Percentiles rank a stretch among this genome's conserved stretches.
phyloP scores from a whole-genome alignment of 2,888 invertebrate species.

The Drosophila mulleri region DNA sequence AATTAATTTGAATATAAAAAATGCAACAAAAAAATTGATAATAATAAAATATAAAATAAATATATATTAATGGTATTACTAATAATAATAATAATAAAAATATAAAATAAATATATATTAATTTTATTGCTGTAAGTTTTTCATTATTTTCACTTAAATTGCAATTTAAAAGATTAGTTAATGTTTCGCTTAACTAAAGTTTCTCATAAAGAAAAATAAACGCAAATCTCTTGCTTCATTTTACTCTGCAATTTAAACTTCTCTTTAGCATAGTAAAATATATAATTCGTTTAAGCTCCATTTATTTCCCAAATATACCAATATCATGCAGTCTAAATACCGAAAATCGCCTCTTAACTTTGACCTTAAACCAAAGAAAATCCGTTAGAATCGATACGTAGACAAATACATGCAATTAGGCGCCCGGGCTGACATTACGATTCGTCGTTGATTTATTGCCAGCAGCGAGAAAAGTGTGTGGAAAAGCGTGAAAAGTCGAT shows the following conservation, averaged over 20 bases:
- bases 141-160: too few species aligned
- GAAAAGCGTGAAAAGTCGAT: background rate
- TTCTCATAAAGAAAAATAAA: too few species aligned
- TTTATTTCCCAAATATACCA: background rate
- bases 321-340: background rate
- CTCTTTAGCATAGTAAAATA: background rate
- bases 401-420: constrained; percentile 53
- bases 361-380: constrained; percentile 9
- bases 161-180: too few species aligned
- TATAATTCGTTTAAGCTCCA: background rate
- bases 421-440: constrained; percentile 36
- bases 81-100: too few species aligned
- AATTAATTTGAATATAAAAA: too few species aligned
- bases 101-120: too few species aligned
- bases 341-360: background rate
- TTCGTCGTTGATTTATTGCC: constrained; percentile 53
- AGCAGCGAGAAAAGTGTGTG: constrained; percentile 3
- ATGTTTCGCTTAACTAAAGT: too few species aligned
- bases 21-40: too few species aligned
- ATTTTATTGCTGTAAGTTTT: too few species aligned
- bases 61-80: too few species aligned
- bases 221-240: too few species aligned
- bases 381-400: constrained; percentile 35
- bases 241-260: background rate
- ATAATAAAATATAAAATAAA: too few species aligned